Conservation (phyloP, 2,113 vertebrate species). For the Pachyramphus minor region DNA sequence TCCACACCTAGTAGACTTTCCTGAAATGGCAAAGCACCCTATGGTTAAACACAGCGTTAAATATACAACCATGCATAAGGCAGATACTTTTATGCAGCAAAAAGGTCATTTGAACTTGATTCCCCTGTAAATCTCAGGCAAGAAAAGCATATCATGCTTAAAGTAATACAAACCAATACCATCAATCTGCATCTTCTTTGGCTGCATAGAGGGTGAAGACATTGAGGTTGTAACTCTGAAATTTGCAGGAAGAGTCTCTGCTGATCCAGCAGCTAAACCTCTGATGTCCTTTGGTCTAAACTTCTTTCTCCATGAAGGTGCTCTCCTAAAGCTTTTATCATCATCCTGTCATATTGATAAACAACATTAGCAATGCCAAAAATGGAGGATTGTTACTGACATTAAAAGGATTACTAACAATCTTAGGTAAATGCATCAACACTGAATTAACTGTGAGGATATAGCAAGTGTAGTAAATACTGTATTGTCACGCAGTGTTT, state of each 20-base stretch:
- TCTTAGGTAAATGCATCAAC: not conserved
- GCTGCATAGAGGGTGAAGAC: constrained; percentile 88
- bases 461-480: not conserved
- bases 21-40: not conserved
- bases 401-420: not conserved
- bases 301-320: constrained; percentile 97
- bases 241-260: constrained; percentile 93
- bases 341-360: constrained; percentile 81
- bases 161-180: constrained; percentile 71
- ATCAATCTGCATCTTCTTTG: constrained; percentile 95
- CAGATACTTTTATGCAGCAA: constrained; percentile 37
- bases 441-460: not conserved
- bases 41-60: constrained; percentile 36
- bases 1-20: not conserved
- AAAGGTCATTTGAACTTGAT: not conserved
- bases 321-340: constrained; percentile 93
- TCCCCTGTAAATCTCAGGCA: not conserved
- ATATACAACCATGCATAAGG: constrained; percentile 52
- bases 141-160: not conserved
- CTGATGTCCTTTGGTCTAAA: constrained; percentile 95
- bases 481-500: not conserved
- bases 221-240: constrained; percentile 88
- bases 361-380: not conserved
- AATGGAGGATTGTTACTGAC: not conserved
- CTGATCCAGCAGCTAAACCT: constrained; percentile 83